Conservation (phyloP, 2,113 vertebrate species). For the Fulica atra region DNA sequence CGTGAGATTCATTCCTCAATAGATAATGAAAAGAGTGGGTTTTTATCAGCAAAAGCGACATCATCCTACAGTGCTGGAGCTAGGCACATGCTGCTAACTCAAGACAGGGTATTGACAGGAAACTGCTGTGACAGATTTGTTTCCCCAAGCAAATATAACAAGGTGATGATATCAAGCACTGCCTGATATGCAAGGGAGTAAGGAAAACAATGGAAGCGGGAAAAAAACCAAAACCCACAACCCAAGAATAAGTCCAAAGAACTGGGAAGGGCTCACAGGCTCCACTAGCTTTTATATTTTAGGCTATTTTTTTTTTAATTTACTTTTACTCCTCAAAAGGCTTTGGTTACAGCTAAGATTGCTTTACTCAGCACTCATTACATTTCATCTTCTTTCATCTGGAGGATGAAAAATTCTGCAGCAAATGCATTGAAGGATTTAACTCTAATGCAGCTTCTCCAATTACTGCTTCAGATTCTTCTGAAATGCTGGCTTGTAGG, state of each 20-base stretch:
- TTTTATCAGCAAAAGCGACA: conserved; percentile 30
- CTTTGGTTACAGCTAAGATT: neutral
- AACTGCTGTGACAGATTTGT: conserved; percentile 42
- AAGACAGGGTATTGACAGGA: conserved; percentile 28
- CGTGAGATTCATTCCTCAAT: neutral
- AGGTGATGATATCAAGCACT: conserved; percentile 52
- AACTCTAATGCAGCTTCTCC: neutral
- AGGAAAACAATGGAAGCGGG: neutral
- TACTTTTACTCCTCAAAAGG: neutral
- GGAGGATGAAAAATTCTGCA: neutral
- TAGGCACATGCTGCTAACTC: conserved; percentile 20
- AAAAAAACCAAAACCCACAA: neutral
- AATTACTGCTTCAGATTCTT: neutral
- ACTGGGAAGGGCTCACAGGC: neutral
- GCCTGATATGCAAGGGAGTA: neutral
- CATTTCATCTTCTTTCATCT: neutral
- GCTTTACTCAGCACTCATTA: neutral
- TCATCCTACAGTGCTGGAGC: neutral
- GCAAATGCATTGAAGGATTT: neutral
- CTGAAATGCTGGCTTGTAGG: neutral
- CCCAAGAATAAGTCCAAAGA: neutral
- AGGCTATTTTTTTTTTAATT: neutral
- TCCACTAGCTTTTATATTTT: neutral
- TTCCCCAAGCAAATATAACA: conserved; percentile 62
- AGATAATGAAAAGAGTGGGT: conserved; percentile 16